phyloP scores from a whole-genome alignment of 2,888 invertebrate genomes.

The Branchipolynoe longqiensis region DNA sequence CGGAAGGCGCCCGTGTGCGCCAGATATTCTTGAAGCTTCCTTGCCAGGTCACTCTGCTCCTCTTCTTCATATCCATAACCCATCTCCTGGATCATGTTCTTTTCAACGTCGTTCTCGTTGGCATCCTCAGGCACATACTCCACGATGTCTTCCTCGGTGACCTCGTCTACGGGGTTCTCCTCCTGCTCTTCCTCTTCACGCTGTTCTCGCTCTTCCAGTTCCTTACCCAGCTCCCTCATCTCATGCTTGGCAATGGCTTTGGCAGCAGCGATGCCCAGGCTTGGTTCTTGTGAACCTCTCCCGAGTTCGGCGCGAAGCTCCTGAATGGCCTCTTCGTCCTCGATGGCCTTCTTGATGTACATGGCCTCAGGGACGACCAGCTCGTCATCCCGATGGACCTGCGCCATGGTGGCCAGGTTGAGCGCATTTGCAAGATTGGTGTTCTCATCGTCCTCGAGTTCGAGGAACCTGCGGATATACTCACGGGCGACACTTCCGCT shows the following conservation, averaged over 20 bases:
- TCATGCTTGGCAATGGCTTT: slow-evolving; percentile 27
- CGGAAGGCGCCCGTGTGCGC: slow-evolving; percentile 12
- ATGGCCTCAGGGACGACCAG: slow-evolving; percentile 57
- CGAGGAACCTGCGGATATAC: slow-evolving; percentile 63
- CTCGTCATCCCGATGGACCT: slow-evolving; percentile 61
- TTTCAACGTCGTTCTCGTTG: slow-evolving; percentile 1
- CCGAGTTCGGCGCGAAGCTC: slow-evolving; percentile 20
- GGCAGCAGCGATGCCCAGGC: not conserved
- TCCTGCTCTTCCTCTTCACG: slow-evolving; percentile 24
- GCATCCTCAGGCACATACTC: slow-evolving; percentile 14
- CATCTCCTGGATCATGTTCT: slow-evolving; percentile 18
- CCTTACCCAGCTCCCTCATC: not conserved
- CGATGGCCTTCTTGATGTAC: slow-evolving; percentile 61
- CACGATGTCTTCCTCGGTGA: not conserved
- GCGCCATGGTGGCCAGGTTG: slow-evolving; percentile 65
- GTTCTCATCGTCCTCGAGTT: slow-evolving; percentile 67
- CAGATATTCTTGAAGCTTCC: slow-evolving; percentile 11
- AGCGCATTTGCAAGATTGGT: slow-evolving; percentile 66
- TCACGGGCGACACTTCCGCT: slow-evolving; percentile 27
- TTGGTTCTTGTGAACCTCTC: not conserved
- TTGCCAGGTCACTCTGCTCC: slow-evolving; percentile 5
- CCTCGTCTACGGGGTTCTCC: slow-evolving; percentile 11
- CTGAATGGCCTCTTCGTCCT: slow-evolving; percentile 56
- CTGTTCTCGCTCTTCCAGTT: not conserved
- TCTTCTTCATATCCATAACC: not conserved